A percentile compares a stretch with the other conserved stretches of the same genome.
These are phyloP conservation scores for Callithrix jacchus DNA, from an alignment of 2,113 vertebrate species.

Conservation along the genomic window DNA sequence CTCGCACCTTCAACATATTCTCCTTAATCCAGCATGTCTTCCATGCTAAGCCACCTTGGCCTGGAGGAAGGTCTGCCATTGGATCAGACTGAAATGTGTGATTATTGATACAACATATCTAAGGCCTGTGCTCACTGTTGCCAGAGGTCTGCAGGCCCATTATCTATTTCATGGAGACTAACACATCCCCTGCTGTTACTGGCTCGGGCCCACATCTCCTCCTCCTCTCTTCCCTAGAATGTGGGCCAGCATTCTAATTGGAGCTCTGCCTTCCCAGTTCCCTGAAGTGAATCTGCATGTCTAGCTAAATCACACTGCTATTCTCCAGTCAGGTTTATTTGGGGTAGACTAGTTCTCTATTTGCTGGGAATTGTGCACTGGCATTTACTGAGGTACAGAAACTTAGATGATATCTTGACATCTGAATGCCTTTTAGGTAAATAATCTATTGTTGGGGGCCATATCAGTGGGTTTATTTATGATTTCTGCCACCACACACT, in stretches of 20 bases:
- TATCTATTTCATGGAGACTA: neutral
- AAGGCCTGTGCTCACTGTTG: neutral
- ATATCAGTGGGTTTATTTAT: neutral
- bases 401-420: conserved; percentile 36
- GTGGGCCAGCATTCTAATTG: neutral
- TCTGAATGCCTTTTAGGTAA: conserved; percentile 28
- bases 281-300: neutral
- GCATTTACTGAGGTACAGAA: neutral
- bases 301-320: neutral
- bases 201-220: neutral
- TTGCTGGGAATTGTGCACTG: neutral
- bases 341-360: neutral
- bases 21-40: neutral
- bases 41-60: neutral
- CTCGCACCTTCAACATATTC: neutral
- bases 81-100: neutral
- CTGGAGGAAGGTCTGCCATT: neutral
- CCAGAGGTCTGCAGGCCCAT: neutral
- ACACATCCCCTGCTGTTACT: neutral
- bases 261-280: neutral
- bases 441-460: neutral
- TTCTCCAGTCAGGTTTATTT: neutral
- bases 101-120: neutral
- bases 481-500: neutral
- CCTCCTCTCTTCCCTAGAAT: neutral